Conservation (phyloP, 2,888 invertebrate species). For the Drosophila crucigera region DNA sequence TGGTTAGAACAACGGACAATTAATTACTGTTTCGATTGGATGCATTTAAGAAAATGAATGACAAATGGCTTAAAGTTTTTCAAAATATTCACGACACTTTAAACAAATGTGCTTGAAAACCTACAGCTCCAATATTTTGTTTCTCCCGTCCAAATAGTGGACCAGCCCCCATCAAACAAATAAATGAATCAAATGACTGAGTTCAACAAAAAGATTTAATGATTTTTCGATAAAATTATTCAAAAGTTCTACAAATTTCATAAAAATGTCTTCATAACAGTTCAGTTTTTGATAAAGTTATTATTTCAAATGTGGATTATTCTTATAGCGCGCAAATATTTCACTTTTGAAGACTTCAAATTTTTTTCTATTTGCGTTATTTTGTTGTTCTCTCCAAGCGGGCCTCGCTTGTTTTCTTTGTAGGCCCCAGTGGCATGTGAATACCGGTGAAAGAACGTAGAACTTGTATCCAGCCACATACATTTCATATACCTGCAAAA, state of each 20-base stretch:
- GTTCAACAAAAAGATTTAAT: background rate
- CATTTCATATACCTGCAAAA: conserved; percentile 95
- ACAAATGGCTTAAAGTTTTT: background rate
- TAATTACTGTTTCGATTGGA: background rate
- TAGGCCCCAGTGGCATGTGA: conserved; percentile 96
- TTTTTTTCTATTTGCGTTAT: conserved; percentile 91
- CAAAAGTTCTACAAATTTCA: background rate
- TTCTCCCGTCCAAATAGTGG: background rate
- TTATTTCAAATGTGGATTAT: conserved; percentile 58
- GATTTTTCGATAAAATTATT: background rate
- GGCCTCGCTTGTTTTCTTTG: conserved; percentile 92
- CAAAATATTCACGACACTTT: background rate
- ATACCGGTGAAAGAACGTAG: conserved; percentile 93
- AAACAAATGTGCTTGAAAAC: background rate
- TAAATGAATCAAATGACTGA: background rate
- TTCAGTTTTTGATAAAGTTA: background rate
- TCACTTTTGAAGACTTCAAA: conserved; percentile 94
- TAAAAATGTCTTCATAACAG: background rate
- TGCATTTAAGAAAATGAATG: background rate
- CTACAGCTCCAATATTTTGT: background rate
- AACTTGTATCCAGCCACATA: conserved; percentile 95
- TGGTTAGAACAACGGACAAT: too few relatives aligned
- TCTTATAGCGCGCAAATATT: conserved; percentile 90
- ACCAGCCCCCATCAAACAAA: background rate
- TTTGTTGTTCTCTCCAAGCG: conserved; percentile 94